Conservation (phyloP, 2,888 invertebrate species). For the Stratiomys singularior region DNA sequence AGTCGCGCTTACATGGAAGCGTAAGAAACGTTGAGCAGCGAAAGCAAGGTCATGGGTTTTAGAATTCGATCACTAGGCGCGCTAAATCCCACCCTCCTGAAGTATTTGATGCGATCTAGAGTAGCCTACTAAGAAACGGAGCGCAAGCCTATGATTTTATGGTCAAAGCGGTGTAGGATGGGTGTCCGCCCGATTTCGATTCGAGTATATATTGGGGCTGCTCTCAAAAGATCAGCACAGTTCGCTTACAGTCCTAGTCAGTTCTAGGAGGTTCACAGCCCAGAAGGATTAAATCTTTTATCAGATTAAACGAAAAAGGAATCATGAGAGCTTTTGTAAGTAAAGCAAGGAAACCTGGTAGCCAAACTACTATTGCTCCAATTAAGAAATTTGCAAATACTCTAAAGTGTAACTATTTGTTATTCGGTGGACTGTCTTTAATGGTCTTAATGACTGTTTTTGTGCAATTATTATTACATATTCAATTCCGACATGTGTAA, state of each 20-base stretch:
- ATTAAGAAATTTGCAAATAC: not conserved
- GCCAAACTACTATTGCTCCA: not conserved
- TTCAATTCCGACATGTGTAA: too few relatives aligned
- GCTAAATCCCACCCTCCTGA: constrained; percentile 49
- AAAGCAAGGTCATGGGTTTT: constrained; percentile 55
- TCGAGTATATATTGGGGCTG: constrained; percentile 63
- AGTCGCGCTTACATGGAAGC: too few relatives aligned
- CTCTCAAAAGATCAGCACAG: constrained; percentile 63
- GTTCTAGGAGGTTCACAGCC: constrained; percentile 65
- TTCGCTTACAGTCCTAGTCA: constrained; percentile 67
- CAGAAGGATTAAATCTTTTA: constrained; percentile 44
- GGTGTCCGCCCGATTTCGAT: constrained; percentile 40
- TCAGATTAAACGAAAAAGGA: constrained; percentile 15
- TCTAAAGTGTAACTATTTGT: not conserved
- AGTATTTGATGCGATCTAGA: constrained; percentile 31
- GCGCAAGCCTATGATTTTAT: constrained; percentile 38
- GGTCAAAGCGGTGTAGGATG: constrained; percentile 47
- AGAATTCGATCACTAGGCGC: constrained; percentile 50
- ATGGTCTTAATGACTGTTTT: too few relatives aligned
- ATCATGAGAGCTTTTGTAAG: constrained; percentile 64
- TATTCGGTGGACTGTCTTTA: too few relatives aligned
- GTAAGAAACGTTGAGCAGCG: constrained; percentile 49
- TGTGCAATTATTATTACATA: too few relatives aligned
- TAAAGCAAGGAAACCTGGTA: constrained; percentile 51
- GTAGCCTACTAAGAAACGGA: constrained; percentile 9